Percentiles rank a stretch among this genome's conserved stretches.
Conservation (phyloP, 2,797 vertebrate species). For the Buceros bicornis region DNA sequence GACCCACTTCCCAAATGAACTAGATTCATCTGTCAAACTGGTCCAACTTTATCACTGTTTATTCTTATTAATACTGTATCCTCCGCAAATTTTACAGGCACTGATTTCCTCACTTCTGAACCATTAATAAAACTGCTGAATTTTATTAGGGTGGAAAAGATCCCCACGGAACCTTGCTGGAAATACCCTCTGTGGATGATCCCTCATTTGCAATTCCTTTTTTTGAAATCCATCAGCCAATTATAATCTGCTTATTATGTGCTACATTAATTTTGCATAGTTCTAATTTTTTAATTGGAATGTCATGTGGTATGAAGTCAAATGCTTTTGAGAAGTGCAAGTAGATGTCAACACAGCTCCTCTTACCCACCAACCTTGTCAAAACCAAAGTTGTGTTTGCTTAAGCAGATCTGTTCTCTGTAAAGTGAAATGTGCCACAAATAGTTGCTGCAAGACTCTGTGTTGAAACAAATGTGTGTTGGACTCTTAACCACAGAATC, state of each 20-base stretch:
- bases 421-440: background rate
- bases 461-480: background rate
- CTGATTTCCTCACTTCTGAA: conserved; percentile 14
- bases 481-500: background rate
- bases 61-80: background rate
- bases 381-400: background rate
- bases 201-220: conserved; percentile 31
- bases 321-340: conserved; percentile 16
- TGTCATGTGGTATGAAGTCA: background rate
- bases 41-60: background rate
- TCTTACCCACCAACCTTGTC: background rate
- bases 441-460: background rate
- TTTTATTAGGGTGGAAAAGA: background rate
- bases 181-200: conserved; percentile 5
- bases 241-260: conserved; percentile 46
- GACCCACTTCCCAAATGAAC: background rate
- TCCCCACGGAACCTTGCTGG: background rate
- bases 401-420: background rate
- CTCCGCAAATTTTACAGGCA: conserved; percentile 10
- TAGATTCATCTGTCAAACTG: background rate
- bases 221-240: background rate
- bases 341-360: conserved; percentile 34
- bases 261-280: conserved; percentile 18
- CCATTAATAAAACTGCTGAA: background rate
- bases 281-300: conserved; percentile 46